Evolutionary conservation across 2,113 vertebrate genomes (phyloP).

Genomic region (Heterotilapia buettikoferi): DNA sequence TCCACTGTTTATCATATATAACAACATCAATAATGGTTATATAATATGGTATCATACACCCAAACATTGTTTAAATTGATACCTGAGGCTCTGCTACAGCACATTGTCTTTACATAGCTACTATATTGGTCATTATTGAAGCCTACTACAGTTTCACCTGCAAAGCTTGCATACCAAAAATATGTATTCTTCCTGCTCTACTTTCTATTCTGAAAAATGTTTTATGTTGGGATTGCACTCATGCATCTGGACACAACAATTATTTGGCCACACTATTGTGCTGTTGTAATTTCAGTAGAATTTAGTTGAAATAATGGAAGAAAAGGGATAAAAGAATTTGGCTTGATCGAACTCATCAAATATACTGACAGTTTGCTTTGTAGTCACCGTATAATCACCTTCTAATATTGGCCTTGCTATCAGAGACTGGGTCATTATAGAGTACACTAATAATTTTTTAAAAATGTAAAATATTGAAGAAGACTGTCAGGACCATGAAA

Average conservation of each 20-base stretch:
- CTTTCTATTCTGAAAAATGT: not conserved
- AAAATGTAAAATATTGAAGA: not conserved
- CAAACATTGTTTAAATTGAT: not conserved
- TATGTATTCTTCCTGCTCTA: not conserved
- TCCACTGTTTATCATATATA: not conserved
- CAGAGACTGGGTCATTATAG: not conserved
- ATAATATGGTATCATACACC: not conserved
- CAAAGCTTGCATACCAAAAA: not conserved
- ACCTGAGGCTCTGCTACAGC: not conserved
- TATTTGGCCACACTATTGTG: not conserved
- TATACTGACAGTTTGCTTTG: conserved; percentile 13
- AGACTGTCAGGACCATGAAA: not conserved
- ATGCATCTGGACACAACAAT: not conserved
- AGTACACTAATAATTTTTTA: not conserved
- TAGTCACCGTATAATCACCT: not conserved
- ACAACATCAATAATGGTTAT: not conserved
- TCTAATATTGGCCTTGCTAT: not conserved
- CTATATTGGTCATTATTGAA: not conserved
- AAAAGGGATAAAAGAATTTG: not conserved
- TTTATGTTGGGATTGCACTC: not conserved
- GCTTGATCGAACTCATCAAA: conserved; percentile 34
- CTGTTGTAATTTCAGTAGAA: not conserved
- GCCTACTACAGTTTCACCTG: not conserved
- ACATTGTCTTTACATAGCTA: not conserved
- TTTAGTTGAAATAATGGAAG: not conserved